Evolutionary conservation across 2,888 invertebrate species (phyloP).

Genomic region (Chromoteleia sp.): DNA sequence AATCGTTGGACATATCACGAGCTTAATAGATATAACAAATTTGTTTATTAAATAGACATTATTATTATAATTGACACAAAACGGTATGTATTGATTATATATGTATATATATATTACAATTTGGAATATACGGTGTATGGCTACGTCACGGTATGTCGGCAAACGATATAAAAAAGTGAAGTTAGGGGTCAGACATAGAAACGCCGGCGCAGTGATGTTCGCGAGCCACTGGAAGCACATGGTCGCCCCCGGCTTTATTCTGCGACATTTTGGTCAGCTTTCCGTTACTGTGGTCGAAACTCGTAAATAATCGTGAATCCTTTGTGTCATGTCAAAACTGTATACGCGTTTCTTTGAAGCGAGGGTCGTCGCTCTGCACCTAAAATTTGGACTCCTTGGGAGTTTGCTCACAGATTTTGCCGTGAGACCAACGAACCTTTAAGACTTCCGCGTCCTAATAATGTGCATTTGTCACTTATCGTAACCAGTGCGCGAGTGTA

Average conservation of each 20-base stretch:
- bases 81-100: slow-evolving; percentile 67
- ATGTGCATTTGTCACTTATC: slow-evolving; percentile 18
- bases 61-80: slow-evolving; percentile 22
- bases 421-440: slow-evolving; percentile 35
- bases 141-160: slow-evolving; percentile 70
- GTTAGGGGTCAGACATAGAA: slow-evolving; percentile 79
- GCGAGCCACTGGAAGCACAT: slow-evolving; percentile 82
- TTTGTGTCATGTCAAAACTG: slow-evolving; percentile 30
- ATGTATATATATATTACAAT: slow-evolving; percentile 4
- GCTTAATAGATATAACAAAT: too few relatives aligned
- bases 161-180: slow-evolving; percentile 72
- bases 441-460: slow-evolving; percentile 17
- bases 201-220: slow-evolving; percentile 83
- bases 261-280: slow-evolving; percentile 71
- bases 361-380: slow-evolving; percentile 19
- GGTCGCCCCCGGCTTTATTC: slow-evolving; percentile 76
- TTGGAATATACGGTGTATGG: slow-evolving; percentile 50
- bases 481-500: slow-evolving; percentile 46
- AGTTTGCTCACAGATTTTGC: slow-evolving; percentile 11
- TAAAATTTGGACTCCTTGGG: slow-evolving; percentile 16
- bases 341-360: slow-evolving; percentile 38
- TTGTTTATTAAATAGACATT: too few relatives aligned
- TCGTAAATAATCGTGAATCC: slow-evolving; percentile 54
- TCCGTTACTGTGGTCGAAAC: slow-evolving; percentile 40
- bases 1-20: too few relatives aligned